Evolutionary conservation across 2,797 vertebrate genomes (phyloP).

Genomic region (Megalops cyprinoides): DNA sequence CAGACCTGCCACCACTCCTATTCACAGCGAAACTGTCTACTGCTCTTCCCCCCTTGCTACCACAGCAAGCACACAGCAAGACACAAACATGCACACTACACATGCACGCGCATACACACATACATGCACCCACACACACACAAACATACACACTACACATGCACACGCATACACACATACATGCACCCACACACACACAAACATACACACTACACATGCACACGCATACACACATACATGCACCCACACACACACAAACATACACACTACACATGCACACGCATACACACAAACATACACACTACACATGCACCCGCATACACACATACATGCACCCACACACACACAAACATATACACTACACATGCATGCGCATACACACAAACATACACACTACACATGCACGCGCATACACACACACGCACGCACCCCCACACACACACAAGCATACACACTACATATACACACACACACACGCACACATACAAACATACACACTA

Average conservation of each 20-base stretch:
- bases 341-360: too few species aligned
- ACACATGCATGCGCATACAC: conserved; percentile 2
- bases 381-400: too few species aligned
- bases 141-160: too few species aligned
- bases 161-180: conserved; percentile 8
- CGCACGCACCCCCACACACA: not conserved
- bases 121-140: not conserved
- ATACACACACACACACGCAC: conserved; percentile 3
- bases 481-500: conserved; percentile 17
- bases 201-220: too few species aligned
- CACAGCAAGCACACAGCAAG: not conserved
- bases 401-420: not conserved
- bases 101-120: conserved; percentile 7
- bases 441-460: not conserved
- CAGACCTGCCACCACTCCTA: conserved; percentile 10
- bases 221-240: too few species aligned
- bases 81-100: too few species aligned
- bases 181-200: not conserved
- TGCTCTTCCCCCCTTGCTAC: not conserved
- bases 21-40: not conserved
- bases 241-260: not conserved
- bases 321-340: not conserved
- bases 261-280: not conserved
- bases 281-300: not conserved
- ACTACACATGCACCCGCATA: not conserved